Percentiles rank a stretch among this genome's conserved stretches.
phyloP scores from a whole-genome alignment of 1,140 invertebrate species.

The Drosophila sucinea region DNA sequence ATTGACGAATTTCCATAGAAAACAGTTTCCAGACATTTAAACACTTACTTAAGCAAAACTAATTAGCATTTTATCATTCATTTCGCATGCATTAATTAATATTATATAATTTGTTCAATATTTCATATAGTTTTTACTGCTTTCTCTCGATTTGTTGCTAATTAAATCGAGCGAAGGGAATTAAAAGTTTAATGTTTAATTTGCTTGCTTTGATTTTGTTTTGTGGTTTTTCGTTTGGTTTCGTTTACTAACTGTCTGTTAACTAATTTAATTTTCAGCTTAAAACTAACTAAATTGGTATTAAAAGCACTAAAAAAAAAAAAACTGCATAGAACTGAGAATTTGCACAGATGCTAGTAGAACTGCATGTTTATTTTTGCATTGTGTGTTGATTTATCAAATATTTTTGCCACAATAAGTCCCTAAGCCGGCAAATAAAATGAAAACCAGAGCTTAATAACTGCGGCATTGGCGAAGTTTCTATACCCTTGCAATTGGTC shows the following conservation, averaged over 20 bases:
- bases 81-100: slow-evolving; percentile 34
- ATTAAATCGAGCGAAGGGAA: slow-evolving; percentile 60
- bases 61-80: neutral
- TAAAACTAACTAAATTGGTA: slow-evolving; percentile 8
- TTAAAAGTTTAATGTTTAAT: slow-evolving; percentile 64
- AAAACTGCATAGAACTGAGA: neutral
- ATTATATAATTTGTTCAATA: slow-evolving; percentile 16
- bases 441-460: neutral
- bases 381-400: slow-evolving; percentile 7
- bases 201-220: slow-evolving; percentile 28
- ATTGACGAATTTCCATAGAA: neutral
- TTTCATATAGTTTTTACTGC: slow-evolving; percentile 20
- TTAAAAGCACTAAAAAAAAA: slow-evolving; percentile 2
- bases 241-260: slow-evolving; percentile 35
- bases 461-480: neutral
- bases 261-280: slow-evolving; percentile 64
- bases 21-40: neutral
- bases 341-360: neutral
- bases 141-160: slow-evolving; percentile 42
- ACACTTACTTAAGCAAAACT: neutral
- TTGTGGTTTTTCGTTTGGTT: slow-evolving; percentile 45
- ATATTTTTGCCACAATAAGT: slow-evolving; percentile 7
- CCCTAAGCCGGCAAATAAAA: neutral
- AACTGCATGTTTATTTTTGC: neutral
- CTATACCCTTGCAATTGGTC: neutral